Evolutionary conservation across 2,888 invertebrate genomes (phyloP).

Genomic region (Spilarctia lutea): DNA sequence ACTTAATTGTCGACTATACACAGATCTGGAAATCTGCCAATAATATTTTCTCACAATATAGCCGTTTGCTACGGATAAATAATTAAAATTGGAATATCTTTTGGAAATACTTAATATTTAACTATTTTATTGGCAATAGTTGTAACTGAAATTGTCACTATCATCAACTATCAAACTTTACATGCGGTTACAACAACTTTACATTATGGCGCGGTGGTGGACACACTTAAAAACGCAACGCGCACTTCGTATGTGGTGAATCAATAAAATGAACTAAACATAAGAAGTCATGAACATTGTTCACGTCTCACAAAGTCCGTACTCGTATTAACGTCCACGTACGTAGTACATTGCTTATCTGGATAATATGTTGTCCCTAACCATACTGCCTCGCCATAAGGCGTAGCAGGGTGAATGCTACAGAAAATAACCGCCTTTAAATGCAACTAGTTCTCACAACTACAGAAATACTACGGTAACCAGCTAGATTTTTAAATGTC

Average conservation of each 20-base stretch:
- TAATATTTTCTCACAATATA: slow-evolving; percentile 56
- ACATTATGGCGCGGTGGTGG: not conserved
- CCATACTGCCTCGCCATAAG: not conserved
- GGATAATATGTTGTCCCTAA: not conserved
- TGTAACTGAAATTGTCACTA: not conserved
- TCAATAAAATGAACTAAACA: not conserved
- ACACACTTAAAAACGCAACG: not conserved
- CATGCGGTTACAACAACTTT: not conserved
- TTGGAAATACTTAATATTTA: slow-evolving; percentile 16
- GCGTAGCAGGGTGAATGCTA: not conserved
- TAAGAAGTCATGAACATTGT: not conserved
- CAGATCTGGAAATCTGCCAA: slow-evolving; percentile 59
- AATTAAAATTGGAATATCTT: slow-evolving; percentile 40
- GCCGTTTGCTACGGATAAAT: slow-evolving; percentile 41
- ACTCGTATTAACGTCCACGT: not conserved
- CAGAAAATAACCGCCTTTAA: not conserved
- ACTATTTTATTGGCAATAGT: not conserved
- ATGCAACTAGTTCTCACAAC: not conserved
- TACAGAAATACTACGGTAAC: not conserved
- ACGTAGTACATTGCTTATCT: not conserved
- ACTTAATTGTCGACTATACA: slow-evolving; percentile 56
- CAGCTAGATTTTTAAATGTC: not conserved
- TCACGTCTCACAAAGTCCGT: not conserved
- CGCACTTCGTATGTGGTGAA: not conserved
- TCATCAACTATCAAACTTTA: not conserved